phyloP scores from a whole-genome alignment of 1,140 invertebrate species.

The Drosophila nikananu region DNA sequence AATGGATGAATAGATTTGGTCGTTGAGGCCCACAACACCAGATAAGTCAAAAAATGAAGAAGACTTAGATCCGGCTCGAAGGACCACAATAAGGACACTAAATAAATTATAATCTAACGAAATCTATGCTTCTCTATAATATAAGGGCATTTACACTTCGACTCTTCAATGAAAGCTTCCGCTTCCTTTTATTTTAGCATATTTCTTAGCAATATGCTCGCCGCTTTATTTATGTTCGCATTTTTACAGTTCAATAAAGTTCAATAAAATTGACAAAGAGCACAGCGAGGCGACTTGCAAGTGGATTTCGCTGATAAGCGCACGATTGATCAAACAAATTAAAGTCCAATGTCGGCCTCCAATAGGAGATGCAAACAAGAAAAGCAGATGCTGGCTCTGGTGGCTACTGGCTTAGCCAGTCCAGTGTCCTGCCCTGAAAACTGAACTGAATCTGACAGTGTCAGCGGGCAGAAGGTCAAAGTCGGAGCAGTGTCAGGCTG shows the following conservation, averaged over 20 bases:
- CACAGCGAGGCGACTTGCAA: conserved; percentile 34
- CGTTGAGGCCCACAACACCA: background rate
- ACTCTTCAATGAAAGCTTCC: background rate
- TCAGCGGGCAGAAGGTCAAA: conserved; percentile 41
- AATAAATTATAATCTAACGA: too few species aligned
- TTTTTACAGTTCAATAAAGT: conserved; percentile 80
- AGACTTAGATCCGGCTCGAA: background rate
- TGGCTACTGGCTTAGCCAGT: conserved; percentile 18
- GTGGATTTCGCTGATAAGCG: conserved; percentile 52
- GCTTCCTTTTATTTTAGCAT: conserved; percentile 31
- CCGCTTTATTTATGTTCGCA: conserved; percentile 57
- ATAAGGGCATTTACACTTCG: background rate
- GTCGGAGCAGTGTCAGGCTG: conserved; percentile 19
- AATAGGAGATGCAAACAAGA: conserved; percentile 18
- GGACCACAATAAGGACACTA: background rate
- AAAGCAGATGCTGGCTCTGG: conserved; percentile 4
- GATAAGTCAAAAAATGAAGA: background rate
- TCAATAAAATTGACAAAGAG: conserved; percentile 70
- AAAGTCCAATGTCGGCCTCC: conserved; percentile 40
- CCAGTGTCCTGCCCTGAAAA: background rate
- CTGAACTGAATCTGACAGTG: conserved; percentile 25
- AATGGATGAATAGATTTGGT: background rate
- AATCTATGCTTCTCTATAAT: background rate
- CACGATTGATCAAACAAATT: conserved; percentile 60
- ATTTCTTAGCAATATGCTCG: conserved; percentile 16